These are phyloP conservation scores for Lordiphosa stackelbergi DNA, from an alignment of 1,140 invertebrate species.

Conservation along the genomic window DNA sequence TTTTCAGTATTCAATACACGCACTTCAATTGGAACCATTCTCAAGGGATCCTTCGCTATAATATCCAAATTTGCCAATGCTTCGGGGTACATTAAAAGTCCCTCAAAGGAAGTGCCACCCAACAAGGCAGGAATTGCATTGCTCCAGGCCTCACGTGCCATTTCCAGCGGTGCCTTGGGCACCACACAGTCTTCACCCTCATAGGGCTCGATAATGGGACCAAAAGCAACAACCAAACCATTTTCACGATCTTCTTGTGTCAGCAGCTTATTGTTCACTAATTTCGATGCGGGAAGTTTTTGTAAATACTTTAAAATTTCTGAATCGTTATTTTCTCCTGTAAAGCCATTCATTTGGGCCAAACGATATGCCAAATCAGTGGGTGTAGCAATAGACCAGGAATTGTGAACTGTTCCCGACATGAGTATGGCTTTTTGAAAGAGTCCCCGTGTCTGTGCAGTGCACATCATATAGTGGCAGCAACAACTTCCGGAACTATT, in stretches of 20 bases:
- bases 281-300: slow-evolving; percentile 25
- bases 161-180: slow-evolving; percentile 48
- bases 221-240: slow-evolving; percentile 48
- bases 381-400: slow-evolving; percentile 77
- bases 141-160: slow-evolving; percentile 65
- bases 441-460: slow-evolving; percentile 76
- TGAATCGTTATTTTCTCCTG: slow-evolving; percentile 60
- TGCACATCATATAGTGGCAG: slow-evolving; percentile 65
- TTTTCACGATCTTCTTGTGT: slow-evolving; percentile 42
- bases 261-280: slow-evolving; percentile 42
- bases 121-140: slow-evolving; percentile 70
- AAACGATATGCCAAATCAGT: slow-evolving; percentile 59
- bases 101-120: slow-evolving; percentile 74
- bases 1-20: slow-evolving; percentile 18
- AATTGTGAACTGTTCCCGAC: slow-evolving; percentile 79
- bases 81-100: slow-evolving; percentile 45
- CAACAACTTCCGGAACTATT: slow-evolving; percentile 75
- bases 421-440: slow-evolving; percentile 81
- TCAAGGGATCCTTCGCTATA: slow-evolving; percentile 37
- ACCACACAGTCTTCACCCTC: slow-evolving; percentile 57
- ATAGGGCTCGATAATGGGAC: slow-evolving; percentile 74
- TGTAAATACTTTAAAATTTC: slow-evolving; percentile 71
- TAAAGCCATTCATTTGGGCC: slow-evolving; percentile 48
- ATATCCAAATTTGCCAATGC: slow-evolving; percentile 23
- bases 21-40: slow-evolving; percentile 46